Conservation (phyloP, 2,113 vertebrate species). For the Albula glossodonta region DNA sequence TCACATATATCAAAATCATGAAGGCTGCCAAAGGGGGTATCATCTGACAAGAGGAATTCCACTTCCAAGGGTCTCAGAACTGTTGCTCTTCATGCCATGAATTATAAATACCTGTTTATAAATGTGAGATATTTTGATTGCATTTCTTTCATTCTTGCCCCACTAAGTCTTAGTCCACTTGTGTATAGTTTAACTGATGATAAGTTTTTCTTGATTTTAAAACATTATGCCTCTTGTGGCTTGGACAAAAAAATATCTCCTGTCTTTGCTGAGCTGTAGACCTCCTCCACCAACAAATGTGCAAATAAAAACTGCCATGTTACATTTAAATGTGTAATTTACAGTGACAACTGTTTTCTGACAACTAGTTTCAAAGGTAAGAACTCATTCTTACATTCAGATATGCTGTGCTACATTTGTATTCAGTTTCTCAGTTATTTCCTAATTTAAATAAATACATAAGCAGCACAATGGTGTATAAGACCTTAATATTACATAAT, state of each 20-base stretch:
- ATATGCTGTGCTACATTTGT: too few species aligned
- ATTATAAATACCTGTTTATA: too few species aligned
- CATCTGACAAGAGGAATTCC: constrained; percentile 8
- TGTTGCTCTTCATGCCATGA: constrained; percentile 47
- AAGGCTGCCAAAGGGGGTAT: constrained; percentile 10
- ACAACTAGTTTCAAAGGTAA: too few species aligned
- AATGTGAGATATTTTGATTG: constrained; percentile 37
- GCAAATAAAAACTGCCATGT: neutral
- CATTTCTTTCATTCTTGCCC: constrained; percentile 40
- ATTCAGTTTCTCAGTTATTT: too few species aligned
- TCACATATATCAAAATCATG: constrained; percentile 35
- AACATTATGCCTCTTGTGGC: constrained; percentile 22
- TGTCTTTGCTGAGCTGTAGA: neutral
- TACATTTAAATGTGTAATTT: neutral
- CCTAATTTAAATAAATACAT: too few species aligned
- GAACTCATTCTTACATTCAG: too few species aligned
- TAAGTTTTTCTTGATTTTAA: constrained; percentile 33
- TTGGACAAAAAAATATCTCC: constrained; percentile 5
- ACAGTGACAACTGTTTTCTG: neutral
- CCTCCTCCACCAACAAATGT: neutral
- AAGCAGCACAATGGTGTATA: too few species aligned
- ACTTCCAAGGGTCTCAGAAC: constrained; percentile 33
- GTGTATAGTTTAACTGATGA: constrained; percentile 58
- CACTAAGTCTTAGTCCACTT: constrained; percentile 52
- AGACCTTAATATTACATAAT: too few species aligned